Conservation (phyloP, 2,888 invertebrate species). For the Xestia xanthographa region DNA sequence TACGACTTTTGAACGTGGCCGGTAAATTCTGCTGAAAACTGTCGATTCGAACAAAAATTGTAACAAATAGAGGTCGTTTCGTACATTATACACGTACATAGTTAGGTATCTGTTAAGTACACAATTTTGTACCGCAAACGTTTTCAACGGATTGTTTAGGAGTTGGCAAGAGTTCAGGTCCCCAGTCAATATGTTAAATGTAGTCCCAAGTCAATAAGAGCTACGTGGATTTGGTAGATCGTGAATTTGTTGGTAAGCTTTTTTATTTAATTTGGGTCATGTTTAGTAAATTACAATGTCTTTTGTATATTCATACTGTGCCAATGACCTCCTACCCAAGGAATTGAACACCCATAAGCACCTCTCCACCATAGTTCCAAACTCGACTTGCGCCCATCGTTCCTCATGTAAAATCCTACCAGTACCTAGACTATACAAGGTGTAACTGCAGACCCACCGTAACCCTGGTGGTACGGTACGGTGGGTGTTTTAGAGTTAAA, state of each 20-base stretch:
- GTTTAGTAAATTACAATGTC: neutral
- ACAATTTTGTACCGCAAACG: conserved; percentile 56
- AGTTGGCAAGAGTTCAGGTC: conserved; percentile 56
- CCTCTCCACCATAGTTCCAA: neutral
- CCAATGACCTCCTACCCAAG: neutral
- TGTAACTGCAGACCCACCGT: too few relatives aligned
- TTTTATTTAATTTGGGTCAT: conserved; percentile 17
- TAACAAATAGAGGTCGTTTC: conserved; percentile 31
- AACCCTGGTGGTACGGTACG: too few relatives aligned
- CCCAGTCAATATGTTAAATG: conserved; percentile 52
- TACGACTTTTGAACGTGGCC: neutral
- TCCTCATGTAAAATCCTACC: too few relatives aligned
- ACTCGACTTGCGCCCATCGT: neutral
- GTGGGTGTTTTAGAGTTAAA: too few relatives aligned
- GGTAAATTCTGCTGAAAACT: conserved; percentile 14
- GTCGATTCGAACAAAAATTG: conserved; percentile 12
- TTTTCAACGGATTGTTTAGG: conserved; percentile 58
- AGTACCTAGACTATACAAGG: too few relatives aligned
- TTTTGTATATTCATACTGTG: neutral
- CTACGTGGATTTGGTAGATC: conserved; percentile 42
- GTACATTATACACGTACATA: conserved; percentile 38
- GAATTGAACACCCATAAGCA: neutral
- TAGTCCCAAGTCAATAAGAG: conserved; percentile 59
- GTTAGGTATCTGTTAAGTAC: conserved; percentile 40
- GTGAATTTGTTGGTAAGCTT: conserved; percentile 30